phyloP scores from a whole-genome alignment of 2,797 vertebrate genomes.

The Erethizon dorsatum region DNA sequence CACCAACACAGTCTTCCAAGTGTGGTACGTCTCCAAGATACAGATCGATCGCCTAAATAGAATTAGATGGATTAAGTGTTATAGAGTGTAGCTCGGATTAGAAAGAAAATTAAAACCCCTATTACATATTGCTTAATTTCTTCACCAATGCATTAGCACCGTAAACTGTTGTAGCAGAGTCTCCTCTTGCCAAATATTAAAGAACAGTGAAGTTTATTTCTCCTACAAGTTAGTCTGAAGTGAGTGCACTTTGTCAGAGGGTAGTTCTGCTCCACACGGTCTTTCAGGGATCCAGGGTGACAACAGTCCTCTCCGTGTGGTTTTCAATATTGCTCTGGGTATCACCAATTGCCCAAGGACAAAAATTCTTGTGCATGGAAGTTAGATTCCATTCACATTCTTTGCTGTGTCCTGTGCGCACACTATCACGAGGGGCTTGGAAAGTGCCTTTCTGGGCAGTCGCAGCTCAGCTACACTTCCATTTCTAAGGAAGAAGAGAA shows the following conservation, averaged over 20 bases:
- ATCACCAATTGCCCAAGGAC: neutral
- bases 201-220: neutral
- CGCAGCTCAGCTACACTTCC: neutral
- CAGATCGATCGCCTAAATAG: neutral
- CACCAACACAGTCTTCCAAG: neutral
- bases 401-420: neutral
- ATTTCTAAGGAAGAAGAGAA: neutral
- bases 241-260: neutral
- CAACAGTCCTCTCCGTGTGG: fast-evolving
- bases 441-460: neutral
- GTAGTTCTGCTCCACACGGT: no score
- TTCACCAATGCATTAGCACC: neutral
- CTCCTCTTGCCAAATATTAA: neutral
- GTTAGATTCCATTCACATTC: neutral
- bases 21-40: neutral
- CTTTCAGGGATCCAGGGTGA: neutral
- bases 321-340: neutral
- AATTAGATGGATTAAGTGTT: neutral
- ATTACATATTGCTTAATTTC: neutral
- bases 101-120: neutral
- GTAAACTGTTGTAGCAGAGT: neutral
- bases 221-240: neutral
- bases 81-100: neutral
- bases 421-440: neutral
- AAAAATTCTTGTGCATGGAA: neutral